Conservation (phyloP, 2,888 invertebrate genomes). For the Synanthedon formicaeformis region DNA sequence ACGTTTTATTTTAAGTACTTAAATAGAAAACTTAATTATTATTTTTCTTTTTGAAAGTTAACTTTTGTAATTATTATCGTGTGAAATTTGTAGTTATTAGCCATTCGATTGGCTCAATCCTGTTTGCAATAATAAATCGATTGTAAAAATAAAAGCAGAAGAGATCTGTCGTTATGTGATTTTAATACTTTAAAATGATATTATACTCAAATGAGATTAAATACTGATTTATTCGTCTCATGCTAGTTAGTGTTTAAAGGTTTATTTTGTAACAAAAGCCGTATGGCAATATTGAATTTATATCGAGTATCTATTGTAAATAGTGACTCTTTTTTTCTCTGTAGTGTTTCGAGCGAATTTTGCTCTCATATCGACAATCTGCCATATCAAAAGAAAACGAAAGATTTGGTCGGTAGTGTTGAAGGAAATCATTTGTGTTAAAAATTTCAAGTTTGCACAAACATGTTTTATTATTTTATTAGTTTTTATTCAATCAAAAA, state of each 20-base stretch:
- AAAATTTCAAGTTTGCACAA: slow-evolving; percentile 8
- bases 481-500: slow-evolving; percentile 12
- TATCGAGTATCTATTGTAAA: slow-evolving; percentile 24
- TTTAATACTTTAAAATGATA: slow-evolving; percentile 35
- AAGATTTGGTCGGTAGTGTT: slow-evolving; percentile 49
- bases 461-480: slow-evolving; percentile 8
- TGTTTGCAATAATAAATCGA: slow-evolving; percentile 7
- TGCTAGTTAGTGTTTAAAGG: slow-evolving; percentile 35
- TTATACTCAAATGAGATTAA: slow-evolving; percentile 66
- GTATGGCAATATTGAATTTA: slow-evolving; percentile 34
- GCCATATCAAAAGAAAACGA: slow-evolving; percentile 75
- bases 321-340: slow-evolving; percentile 42
- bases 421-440: slow-evolving; percentile 45
- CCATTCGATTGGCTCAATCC: not conserved
- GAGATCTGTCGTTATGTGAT: slow-evolving; percentile 63
- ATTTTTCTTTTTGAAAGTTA: slow-evolving; percentile 16
- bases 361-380: slow-evolving; percentile 76
- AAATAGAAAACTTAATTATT: slow-evolving; percentile 49
- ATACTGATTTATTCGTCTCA: slow-evolving; percentile 33
- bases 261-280: slow-evolving; percentile 24
- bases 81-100: slow-evolving; percentile 2
- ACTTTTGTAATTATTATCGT: not conserved
- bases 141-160: slow-evolving; percentile 27
- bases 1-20: slow-evolving; percentile 58
- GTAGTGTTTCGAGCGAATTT: slow-evolving; percentile 40